A percentile compares a stretch with the other conserved stretches of the same genome.
Conservation (phyloP, 2,113 vertebrate genomes). For the Tachysurus vachellii region DNA sequence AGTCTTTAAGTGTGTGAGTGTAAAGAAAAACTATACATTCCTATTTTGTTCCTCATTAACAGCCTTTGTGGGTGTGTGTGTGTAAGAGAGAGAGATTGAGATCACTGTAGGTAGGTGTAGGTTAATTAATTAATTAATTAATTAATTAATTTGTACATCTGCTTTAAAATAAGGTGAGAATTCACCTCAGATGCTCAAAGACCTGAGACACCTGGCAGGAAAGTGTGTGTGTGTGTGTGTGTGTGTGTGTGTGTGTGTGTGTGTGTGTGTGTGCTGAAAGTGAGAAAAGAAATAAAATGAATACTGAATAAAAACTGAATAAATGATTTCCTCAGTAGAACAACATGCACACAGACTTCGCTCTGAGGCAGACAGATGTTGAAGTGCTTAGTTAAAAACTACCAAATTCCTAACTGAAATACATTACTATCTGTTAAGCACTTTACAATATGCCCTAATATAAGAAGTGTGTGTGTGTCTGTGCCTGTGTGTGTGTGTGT, state of each 20-base stretch:
- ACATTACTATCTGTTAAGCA: neutral
- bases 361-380: neutral
- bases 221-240: constrained; percentile 3
- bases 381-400: neutral
- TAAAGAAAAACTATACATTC: neutral
- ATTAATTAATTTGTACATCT: neutral
- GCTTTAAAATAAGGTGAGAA: neutral
- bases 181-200: neutral
- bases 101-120: neutral
- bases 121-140: too few relatives aligned
- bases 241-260: neutral
- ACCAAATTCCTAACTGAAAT: neutral
- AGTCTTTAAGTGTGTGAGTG: neutral
- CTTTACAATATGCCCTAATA: neutral
- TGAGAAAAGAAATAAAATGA: neutral
- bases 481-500: neutral
- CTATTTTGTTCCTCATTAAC: neutral
- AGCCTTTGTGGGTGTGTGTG: too few relatives aligned
- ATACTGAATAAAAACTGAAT: neutral
- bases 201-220: neutral
- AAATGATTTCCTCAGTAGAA: neutral
- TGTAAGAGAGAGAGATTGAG: too few relatives aligned
- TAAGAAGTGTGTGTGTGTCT: neutral
- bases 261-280: neutral
- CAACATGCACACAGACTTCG: neutral